Conservation (phyloP, 2,888 invertebrate genomes). For the Cataglyphis albicans region DNA sequence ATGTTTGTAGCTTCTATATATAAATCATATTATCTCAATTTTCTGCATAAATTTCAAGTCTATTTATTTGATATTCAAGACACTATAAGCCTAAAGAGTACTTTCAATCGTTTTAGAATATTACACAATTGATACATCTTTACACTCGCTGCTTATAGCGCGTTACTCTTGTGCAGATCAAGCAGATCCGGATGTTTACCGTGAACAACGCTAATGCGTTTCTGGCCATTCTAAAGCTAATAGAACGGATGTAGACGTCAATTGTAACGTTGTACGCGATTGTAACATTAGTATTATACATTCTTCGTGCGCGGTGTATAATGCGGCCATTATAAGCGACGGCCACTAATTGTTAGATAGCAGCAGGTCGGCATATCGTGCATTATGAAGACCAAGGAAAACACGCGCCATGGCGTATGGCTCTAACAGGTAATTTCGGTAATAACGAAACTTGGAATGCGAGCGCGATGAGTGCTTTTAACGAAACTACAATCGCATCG, state of each 20-base stretch:
- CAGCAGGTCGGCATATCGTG: neutral
- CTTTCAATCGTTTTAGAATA: neutral
- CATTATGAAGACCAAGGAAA: slow-evolving; percentile 35
- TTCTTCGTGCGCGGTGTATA: neutral
- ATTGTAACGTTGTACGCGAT: neutral
- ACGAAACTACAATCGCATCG: slow-evolving; percentile 23
- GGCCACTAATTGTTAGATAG: slow-evolving; percentile 24
- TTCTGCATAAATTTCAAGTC: neutral
- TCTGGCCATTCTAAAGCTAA: slow-evolving; percentile 9
- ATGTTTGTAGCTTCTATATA: neutral
- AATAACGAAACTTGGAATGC: slow-evolving; percentile 11
- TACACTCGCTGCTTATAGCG: neutral
- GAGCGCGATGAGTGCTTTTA: neutral
- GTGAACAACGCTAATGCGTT: neutral
- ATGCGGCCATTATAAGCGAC: slow-evolving; percentile 11
- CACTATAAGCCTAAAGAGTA: neutral
- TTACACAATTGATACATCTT: neutral
- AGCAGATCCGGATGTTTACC: neutral
- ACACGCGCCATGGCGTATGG: neutral
- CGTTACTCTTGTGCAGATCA: neutral
- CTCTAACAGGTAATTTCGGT: slow-evolving; percentile 16
- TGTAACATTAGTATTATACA: slow-evolving; percentile 14
- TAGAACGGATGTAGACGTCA: neutral
- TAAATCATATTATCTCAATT: neutral
- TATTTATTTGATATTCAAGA: neutral